A percentile compares a stretch with the other conserved stretches of the same genome.
phyloP scores from a whole-genome alignment of 2,113 vertebrate species.

The Dicentrarchus labrax region DNA sequence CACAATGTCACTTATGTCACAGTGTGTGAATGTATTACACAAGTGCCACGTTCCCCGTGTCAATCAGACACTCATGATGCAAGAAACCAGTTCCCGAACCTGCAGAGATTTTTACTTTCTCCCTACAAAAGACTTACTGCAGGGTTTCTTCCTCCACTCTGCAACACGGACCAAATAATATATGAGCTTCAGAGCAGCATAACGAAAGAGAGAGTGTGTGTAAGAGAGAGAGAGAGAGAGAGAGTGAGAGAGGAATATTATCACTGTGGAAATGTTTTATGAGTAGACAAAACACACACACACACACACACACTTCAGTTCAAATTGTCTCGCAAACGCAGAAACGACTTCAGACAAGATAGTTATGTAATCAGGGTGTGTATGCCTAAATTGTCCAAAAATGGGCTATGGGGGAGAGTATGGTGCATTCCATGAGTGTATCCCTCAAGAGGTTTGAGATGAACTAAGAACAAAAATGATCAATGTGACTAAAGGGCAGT shows the following conservation, averaged over 20 bases:
- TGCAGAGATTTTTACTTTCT: not conserved
- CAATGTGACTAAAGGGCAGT: not conserved
- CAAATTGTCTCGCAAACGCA: slow-evolving; percentile 24
- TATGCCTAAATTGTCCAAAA: slow-evolving; percentile 43
- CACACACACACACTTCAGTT: slow-evolving; percentile 25
- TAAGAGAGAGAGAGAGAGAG: too few species aligned
- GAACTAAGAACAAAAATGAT: not conserved
- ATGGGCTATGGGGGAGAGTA: not conserved
- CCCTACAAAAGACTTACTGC: not conserved
- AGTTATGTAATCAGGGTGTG: slow-evolving; percentile 56
- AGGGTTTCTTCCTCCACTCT: not conserved
- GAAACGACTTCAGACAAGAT: slow-evolving; percentile 45
- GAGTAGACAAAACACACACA: slow-evolving; percentile 15
- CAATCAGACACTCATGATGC: slow-evolving; percentile 9
- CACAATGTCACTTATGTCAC: slow-evolving; percentile 11
- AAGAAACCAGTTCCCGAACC: slow-evolving; percentile 1
- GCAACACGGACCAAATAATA: slow-evolving; percentile 30
- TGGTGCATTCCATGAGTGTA: not conserved
- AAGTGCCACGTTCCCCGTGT: slow-evolving; percentile 23
- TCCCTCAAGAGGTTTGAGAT: not conserved
- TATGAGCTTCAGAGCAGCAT: slow-evolving; percentile 19
- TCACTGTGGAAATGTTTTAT: slow-evolving; percentile 32
- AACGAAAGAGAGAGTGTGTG: not conserved
- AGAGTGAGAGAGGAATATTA: slow-evolving; percentile 27
- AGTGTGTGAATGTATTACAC: slow-evolving; percentile 17